These are phyloP conservation scores for Tokudaia tokunoshimensis DNA, from an alignment of 2,797 vertebrate species.

Conservation along the genomic window DNA sequence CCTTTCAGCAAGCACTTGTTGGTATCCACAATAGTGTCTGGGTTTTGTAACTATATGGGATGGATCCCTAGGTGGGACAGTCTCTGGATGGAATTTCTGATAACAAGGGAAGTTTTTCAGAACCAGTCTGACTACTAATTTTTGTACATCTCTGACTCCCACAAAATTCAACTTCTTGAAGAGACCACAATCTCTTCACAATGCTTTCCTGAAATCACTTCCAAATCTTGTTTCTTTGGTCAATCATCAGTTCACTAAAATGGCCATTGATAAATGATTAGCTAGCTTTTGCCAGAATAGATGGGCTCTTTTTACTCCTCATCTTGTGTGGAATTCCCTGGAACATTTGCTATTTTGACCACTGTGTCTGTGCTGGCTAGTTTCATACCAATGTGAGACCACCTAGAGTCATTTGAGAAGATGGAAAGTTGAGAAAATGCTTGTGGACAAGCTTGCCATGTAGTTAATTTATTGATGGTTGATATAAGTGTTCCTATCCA, in stretches of 20 bases:
- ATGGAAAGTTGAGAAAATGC: not conserved
- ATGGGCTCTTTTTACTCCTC: not conserved
- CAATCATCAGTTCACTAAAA: slow-evolving; percentile 17
- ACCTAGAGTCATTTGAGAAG: not conserved
- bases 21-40: too few relatives aligned
- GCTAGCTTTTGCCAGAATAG: slow-evolving; percentile 25
- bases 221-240: not conserved
- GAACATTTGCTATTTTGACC: slow-evolving; percentile 15
- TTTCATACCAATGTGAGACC: not conserved
- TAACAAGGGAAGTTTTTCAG: not conserved
- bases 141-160: not conserved
- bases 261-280: slow-evolving; percentile 20
- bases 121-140: not conserved
- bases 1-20: too few relatives aligned
- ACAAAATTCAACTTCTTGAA: not conserved
- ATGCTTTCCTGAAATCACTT: not conserved
- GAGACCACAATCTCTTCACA: not conserved
- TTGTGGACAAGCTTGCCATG: not conserved
- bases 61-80: too few relatives aligned
- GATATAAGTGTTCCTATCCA: not conserved
- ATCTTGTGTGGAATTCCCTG: slow-evolving; percentile 1
- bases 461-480: not conserved
- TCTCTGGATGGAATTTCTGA: not conserved
- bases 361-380: not conserved
- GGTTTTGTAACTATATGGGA: too few relatives aligned